phyloP scores from a whole-genome alignment of 2,113 vertebrate species.

The Dromas ardeola region DNA sequence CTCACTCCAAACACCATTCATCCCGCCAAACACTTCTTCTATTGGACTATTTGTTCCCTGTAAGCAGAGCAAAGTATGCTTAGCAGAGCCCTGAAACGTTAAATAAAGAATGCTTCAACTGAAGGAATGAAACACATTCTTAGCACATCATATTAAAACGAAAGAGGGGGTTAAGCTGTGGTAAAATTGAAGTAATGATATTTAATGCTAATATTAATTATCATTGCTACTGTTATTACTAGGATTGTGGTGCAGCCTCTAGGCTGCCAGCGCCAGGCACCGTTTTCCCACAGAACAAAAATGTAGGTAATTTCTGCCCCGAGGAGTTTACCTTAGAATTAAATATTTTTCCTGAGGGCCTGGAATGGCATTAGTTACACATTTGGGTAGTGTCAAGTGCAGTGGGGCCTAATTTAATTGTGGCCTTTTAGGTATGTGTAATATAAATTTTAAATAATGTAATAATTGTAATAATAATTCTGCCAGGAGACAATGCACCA shows the following conservation, averaged over 20 bases:
- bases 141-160: background rate
- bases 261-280: background rate
- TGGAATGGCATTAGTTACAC: background rate
- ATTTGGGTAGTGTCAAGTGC: background rate
- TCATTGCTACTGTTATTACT: background rate
- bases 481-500: background rate
- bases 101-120: background rate
- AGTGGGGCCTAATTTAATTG: constrained; percentile 7
- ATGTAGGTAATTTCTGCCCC: background rate
- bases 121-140: background rate
- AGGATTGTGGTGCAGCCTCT: background rate
- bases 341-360: background rate
- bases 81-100: background rate
- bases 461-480: constrained; percentile 16
- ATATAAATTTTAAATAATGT: constrained; percentile 1
- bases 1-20: background rate
- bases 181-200: background rate
- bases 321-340: background rate
- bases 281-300: background rate
- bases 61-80: background rate
- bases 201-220: background rate
- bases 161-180: background rate
- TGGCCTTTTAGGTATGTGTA: background rate
- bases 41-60: background rate
- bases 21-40: background rate